Conservation (phyloP, 2,888 invertebrate species). For the Octodonta nipae region DNA sequence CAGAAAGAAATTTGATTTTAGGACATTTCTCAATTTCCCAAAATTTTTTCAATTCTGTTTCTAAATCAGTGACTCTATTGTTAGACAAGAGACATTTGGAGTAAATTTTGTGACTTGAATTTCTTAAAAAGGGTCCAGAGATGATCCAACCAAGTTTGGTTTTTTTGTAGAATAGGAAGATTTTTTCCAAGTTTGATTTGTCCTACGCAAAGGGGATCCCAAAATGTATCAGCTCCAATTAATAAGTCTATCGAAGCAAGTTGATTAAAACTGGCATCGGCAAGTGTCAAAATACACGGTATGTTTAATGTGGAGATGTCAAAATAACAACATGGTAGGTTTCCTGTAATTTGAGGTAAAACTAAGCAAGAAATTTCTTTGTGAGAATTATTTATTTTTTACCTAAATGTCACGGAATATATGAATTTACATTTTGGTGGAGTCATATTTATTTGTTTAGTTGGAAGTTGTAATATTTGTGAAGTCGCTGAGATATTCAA, state of each 20-base stretch:
- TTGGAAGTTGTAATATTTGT: background rate
- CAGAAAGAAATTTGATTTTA: slow-evolving; percentile 1
- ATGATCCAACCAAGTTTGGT: background rate
- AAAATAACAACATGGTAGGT: background rate
- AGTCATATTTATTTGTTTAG: background rate
- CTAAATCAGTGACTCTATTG: too few species aligned
- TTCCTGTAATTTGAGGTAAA: background rate
- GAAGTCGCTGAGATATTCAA: background rate
- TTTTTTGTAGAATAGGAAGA: slow-evolving; percentile 7
- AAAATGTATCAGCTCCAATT: background rate
- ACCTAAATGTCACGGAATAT: background rate
- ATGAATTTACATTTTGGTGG: background rate
- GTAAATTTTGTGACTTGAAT: too few species aligned
- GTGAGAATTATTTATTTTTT: background rate
- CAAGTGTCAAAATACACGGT: background rate
- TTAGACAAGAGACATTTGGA: too few species aligned
- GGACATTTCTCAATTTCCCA: background rate
- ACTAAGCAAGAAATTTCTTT: background rate
- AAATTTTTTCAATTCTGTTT: background rate
- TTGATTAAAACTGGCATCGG: slow-evolving; percentile 5
- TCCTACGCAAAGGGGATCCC: slow-evolving; percentile 6
- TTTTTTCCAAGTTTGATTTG: slow-evolving; percentile 7
- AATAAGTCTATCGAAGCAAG: slow-evolving; percentile 2
- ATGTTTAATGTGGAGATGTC: background rate
- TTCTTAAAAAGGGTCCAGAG: background rate